phyloP scores from a whole-genome alignment of 2,113 vertebrate species.

The Edolisoma coerulescens region DNA sequence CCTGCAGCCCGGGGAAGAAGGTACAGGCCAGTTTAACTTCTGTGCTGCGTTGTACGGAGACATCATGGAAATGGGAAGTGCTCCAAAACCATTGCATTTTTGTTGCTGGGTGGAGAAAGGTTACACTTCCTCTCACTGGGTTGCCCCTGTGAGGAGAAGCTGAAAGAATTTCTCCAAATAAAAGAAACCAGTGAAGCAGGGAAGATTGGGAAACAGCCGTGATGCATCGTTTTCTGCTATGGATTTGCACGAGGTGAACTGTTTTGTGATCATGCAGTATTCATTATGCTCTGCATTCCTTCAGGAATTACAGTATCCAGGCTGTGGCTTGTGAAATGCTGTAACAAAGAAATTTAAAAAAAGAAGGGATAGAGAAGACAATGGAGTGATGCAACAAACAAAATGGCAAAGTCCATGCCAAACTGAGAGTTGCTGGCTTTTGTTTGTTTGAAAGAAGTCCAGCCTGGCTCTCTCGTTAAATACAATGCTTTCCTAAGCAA shows the following conservation, averaged over 20 bases:
- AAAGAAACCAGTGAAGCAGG: background rate
- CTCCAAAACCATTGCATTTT: background rate
- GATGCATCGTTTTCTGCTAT: background rate
- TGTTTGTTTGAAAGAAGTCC: conserved; percentile 7
- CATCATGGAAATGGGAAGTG: background rate
- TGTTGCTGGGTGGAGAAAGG: background rate
- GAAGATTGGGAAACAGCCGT: background rate
- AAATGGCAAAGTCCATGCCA: background rate
- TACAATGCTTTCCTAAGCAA: background rate
- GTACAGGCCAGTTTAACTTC: accelerated
- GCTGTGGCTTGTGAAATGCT: background rate
- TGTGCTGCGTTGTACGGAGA: background rate
- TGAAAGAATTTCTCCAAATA: background rate
- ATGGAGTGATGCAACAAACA: background rate
- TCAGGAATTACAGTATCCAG: background rate
- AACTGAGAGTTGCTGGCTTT: background rate
- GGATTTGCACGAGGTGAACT: background rate
- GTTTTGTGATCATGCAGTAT: background rate
- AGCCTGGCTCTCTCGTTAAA: background rate
- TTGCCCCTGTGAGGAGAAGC: background rate
- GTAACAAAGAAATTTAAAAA: background rate
- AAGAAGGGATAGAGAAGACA: background rate
- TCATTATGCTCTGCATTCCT: background rate
- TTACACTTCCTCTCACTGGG: background rate
- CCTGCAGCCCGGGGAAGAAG: accelerated